These are phyloP conservation scores for Phasianus colchicus DNA, from an alignment of 2,113 vertebrate species.

Conservation along the genomic window DNA sequence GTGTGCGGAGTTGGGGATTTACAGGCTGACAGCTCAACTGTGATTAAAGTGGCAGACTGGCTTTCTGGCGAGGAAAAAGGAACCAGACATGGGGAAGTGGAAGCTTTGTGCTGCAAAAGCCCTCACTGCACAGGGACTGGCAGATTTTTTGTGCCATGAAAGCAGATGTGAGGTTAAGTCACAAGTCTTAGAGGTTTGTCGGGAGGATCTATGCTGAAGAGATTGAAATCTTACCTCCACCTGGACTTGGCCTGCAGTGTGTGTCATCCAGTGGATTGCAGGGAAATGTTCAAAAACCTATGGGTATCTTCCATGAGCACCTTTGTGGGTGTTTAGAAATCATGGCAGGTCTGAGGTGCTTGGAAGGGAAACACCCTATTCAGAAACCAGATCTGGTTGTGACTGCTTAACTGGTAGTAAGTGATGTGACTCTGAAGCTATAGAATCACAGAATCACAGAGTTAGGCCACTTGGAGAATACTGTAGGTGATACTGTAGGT, in stretches of 20 bases:
- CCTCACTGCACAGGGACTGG: not conserved
- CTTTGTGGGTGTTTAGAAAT: not conserved
- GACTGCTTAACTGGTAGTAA: not conserved
- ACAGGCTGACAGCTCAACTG: not conserved
- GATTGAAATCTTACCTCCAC: not conserved
- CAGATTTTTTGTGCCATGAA: not conserved
- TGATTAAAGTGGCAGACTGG: not conserved
- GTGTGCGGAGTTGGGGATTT: not conserved
- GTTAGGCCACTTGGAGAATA: fast-evolving
- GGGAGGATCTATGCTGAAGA: not conserved
- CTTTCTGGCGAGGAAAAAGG: not conserved
- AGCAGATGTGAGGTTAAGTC: not conserved
- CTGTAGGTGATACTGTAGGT: fast-evolving
- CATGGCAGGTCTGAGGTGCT: not conserved
- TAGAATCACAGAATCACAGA: too few species aligned
- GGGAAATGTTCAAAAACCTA: not conserved
- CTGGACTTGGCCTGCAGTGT: not conserved
- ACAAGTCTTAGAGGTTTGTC: not conserved
- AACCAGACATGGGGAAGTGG: not conserved
- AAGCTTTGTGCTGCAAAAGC: not conserved
- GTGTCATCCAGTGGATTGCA: not conserved
- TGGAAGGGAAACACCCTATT: not conserved
- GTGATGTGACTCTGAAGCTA: not conserved
- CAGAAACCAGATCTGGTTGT: not conserved
- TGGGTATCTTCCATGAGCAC: not conserved